Evolutionary conservation across 2,888 invertebrate species (phyloP).

Genomic region (Rutpela maculata): DNA sequence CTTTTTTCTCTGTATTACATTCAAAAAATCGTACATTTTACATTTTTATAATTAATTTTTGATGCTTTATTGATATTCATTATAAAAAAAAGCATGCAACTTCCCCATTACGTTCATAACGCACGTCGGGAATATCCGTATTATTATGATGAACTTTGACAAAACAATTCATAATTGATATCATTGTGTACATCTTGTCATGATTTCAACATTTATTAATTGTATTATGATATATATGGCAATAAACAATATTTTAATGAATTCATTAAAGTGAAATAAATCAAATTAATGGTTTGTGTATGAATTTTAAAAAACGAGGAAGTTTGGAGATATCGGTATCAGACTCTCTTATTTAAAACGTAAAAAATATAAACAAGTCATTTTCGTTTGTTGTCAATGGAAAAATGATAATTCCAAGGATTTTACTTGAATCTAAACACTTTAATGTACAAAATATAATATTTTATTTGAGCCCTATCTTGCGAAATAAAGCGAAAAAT

Average conservation of each 20-base stretch:
- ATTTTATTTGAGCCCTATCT: too few relatives aligned
- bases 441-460: too few relatives aligned
- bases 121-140: neutral
- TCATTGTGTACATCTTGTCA: neutral
- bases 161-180: neutral
- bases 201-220: neutral
- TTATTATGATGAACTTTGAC: neutral
- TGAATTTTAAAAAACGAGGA: neutral
- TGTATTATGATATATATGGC: neutral
- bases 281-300: conserved; percentile 20
- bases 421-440: too few relatives aligned
- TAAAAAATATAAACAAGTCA: neutral
- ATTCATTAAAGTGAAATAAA: conserved; percentile 4
- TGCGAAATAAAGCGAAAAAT: too few relatives aligned
- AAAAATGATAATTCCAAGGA: too few relatives aligned
- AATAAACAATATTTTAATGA: conserved; percentile 16
- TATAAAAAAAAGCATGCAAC: too few relatives aligned
- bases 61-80: too few relatives aligned
- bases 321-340: conserved; percentile 9
- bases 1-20: too few relatives aligned
- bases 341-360: neutral
- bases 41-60: too few relatives aligned
- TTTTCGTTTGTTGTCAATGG: neutral
- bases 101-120: too few relatives aligned
- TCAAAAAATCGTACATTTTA: too few relatives aligned